These are phyloP conservation scores for Belgica antarctica DNA, from an alignment of 2,888 invertebrate species.

Conservation along the genomic window DNA sequence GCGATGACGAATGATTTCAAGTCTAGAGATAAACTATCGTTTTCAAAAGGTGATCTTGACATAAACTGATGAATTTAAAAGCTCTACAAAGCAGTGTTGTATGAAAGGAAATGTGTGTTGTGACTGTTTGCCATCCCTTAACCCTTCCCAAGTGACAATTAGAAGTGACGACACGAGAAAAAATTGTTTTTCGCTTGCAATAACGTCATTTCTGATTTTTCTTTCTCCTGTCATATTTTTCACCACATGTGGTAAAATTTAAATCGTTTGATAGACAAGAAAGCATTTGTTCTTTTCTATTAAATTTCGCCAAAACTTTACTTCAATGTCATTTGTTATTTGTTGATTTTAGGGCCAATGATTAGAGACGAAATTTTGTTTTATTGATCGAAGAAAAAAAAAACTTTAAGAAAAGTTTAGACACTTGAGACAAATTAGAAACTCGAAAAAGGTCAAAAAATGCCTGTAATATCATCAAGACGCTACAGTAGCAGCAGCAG, in stretches of 20 bases:
- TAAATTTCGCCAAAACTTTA: not conserved
- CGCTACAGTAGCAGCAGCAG: slow-evolving; percentile 49
- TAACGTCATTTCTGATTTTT: too few species aligned
- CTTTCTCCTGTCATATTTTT: too few species aligned
- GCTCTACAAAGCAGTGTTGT: too few species aligned
- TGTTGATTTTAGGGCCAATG: slow-evolving; percentile 38
- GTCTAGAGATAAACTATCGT: too few species aligned
- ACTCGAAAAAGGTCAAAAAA: slow-evolving; percentile 47
- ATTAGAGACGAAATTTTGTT: not conserved
- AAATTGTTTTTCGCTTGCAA: too few species aligned
- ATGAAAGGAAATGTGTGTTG: too few species aligned
- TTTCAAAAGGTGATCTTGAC: too few species aligned
- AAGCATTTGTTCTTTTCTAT: not conserved
- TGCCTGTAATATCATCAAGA: slow-evolving; percentile 56
- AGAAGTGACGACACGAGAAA: too few species aligned
- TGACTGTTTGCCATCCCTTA: too few species aligned
- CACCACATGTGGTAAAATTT: too few species aligned
- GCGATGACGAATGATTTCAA: not conserved
- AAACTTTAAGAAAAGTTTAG: not conserved
- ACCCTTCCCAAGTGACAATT: too few species aligned
- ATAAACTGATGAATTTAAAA: too few species aligned
- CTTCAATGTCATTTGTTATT: slow-evolving; percentile 23
- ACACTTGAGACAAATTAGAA: not conserved
- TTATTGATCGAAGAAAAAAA: not conserved
- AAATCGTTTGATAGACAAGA: not conserved